These are phyloP conservation scores for Phyllostomus hastatus DNA, from an alignment of 2,113 vertebrate species.

Conservation along the genomic window DNA sequence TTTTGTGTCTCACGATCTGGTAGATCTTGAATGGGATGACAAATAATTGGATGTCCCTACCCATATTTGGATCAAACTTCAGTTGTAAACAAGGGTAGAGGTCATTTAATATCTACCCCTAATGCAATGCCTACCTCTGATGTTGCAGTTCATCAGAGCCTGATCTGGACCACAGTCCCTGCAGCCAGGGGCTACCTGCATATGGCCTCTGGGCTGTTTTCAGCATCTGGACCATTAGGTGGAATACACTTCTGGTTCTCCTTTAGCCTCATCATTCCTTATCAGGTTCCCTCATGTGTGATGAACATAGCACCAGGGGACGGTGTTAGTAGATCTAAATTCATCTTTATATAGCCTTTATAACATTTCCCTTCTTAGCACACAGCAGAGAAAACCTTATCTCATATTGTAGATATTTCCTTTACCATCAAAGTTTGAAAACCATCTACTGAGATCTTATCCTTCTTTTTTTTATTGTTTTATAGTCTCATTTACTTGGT, in stretches of 20 bases:
- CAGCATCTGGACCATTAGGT: not conserved
- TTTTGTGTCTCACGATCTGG: not conserved
- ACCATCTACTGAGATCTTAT: not conserved
- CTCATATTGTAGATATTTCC: not conserved
- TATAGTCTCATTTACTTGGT: not conserved
- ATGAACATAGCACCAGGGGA: not conserved
- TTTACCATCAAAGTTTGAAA: not conserved
- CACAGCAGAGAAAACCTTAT: not conserved
- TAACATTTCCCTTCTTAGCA: not conserved
- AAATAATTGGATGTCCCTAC: not conserved
- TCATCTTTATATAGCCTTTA: not conserved
- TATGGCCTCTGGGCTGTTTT: not conserved
- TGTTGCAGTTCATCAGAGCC: not conserved
- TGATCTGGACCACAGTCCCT: not conserved
- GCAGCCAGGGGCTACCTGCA: too few species aligned
- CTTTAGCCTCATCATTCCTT: not conserved
- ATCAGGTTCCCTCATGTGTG: not conserved
- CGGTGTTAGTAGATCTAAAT: not conserved
- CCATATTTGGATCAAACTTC: too few species aligned
- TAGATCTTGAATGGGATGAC: not conserved
- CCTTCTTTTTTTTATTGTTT: not conserved
- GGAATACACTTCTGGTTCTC: not conserved
- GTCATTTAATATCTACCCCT: not conserved
- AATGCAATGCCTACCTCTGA: not conserved
- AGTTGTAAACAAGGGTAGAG: not conserved